These are phyloP conservation scores for Antheraea yamamai DNA, from an alignment of 2,888 invertebrate genomes.

Conservation along the genomic window DNA sequence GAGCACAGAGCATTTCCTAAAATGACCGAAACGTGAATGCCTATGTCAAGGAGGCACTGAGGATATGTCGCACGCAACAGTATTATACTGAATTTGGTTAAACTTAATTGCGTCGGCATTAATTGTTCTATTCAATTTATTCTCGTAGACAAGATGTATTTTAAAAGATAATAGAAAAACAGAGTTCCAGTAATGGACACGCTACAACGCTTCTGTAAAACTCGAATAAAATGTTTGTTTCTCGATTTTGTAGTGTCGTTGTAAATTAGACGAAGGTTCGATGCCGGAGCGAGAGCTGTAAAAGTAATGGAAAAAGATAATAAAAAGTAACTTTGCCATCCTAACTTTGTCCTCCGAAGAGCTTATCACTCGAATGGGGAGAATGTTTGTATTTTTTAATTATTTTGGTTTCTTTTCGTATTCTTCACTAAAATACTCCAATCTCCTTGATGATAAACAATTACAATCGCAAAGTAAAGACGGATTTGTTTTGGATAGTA, in stretches of 20 bases:
- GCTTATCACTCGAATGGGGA: neutral
- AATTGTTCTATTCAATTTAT: neutral
- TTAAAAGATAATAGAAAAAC: neutral
- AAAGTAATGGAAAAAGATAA: constrained; percentile 10
- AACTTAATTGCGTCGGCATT: too few species aligned
- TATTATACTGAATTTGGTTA: too few species aligned
- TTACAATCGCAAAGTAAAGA: too few species aligned
- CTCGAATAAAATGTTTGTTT: constrained; percentile 8
- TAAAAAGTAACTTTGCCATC: constrained; percentile 1
- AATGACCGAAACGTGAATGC: too few species aligned
- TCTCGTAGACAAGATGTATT: neutral
- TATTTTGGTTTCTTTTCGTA: neutral
- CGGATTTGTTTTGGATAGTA: too few species aligned
- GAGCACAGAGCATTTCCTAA: too few species aligned
- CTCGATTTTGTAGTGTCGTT: constrained; percentile 1
- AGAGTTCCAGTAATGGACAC: neutral
- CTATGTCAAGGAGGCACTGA: too few species aligned
- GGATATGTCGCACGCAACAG: too few species aligned
- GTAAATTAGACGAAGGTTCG: constrained; percentile 11
- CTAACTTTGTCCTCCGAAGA: neutral
- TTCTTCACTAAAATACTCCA: neutral
- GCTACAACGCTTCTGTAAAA: constrained; percentile 1
- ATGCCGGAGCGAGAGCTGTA: neutral
- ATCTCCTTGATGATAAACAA: neutral
- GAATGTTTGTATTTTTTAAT: neutral